phyloP scores from a whole-genome alignment of 2,888 invertebrate species.

The Apamea epomidion region DNA sequence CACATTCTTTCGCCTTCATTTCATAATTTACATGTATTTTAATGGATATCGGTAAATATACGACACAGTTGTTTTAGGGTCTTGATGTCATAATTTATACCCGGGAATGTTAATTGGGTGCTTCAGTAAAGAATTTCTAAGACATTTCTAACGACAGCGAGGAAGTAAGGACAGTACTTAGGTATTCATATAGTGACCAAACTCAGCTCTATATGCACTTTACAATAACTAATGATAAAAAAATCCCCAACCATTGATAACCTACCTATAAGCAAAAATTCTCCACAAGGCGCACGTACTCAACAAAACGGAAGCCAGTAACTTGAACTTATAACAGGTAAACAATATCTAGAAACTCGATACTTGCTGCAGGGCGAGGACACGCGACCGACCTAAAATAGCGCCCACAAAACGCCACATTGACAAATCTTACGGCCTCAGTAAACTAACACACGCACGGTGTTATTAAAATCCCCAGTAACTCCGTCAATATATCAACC shows the following conservation, averaged over 20 bases:
- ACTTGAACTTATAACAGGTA: conserved; percentile 78
- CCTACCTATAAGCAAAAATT: conserved; percentile 2
- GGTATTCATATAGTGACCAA: neutral
- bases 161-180: no score
- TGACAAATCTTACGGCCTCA: conserved; percentile 90
- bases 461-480: conserved; percentile 90
- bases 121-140: conserved; percentile 32
- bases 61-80: conserved; percentile 15
- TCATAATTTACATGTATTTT: conserved; percentile 54
- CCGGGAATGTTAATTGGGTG: conserved; percentile 45
- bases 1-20: conserved; percentile 54
- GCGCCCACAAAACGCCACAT: conserved; percentile 87
- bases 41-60: conserved; percentile 54
- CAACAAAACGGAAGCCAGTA: conserved; percentile 74
- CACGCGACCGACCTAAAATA: conserved; percentile 88
- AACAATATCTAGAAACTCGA: conserved; percentile 85
- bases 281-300: conserved; percentile 29
- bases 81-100: conserved; percentile 37
- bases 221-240: no score
- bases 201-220: no score
- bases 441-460: conserved; percentile 88
- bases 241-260: neutral
- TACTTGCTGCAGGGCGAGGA: conserved; percentile 72
- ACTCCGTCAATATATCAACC: conserved; percentile 89
- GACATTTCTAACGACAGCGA: no score